phyloP scores from a whole-genome alignment of 2,113 vertebrate species.

The Trogon surrucura region DNA sequence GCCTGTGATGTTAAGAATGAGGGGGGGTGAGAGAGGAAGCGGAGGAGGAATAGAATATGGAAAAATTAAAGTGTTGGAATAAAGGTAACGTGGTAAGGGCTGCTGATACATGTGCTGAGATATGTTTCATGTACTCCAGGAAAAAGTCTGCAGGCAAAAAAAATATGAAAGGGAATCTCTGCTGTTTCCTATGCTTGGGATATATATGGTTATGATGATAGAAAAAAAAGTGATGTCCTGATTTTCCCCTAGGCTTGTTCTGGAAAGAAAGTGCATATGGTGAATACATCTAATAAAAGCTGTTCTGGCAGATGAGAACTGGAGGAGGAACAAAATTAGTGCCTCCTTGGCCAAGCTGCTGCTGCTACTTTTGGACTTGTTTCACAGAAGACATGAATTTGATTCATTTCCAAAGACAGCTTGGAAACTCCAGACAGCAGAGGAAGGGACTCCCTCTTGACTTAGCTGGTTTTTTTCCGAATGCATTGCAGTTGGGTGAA shows the following conservation, averaged over 20 bases:
- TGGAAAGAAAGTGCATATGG: not conserved
- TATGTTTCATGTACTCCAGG: not conserved
- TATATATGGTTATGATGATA: not conserved
- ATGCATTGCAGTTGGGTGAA: not conserved
- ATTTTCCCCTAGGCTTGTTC: not conserved
- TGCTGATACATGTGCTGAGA: not conserved
- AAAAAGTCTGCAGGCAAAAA: not conserved
- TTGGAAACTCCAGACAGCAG: conserved; percentile 50
- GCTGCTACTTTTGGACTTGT: conserved; percentile 21
- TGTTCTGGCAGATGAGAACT: not conserved
- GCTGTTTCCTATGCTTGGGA: not conserved
- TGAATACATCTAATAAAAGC: not conserved
- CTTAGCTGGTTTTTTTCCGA: conserved; percentile 1
- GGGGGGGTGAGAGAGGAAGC: not conserved
- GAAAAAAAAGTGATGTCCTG: not conserved
- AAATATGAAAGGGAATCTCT: not conserved
- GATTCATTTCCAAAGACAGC: conserved; percentile 42
- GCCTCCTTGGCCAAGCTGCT: not conserved
- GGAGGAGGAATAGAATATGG: not conserved
- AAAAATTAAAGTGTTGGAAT: not conserved
- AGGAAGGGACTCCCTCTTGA: conserved; percentile 31
- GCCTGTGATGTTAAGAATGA: not conserved
- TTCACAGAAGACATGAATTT: conserved; percentile 39
- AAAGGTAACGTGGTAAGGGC: not conserved
- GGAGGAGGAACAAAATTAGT: not conserved